Conservation (phyloP, 2,113 vertebrate species). For the Leuciscus idus region DNA sequence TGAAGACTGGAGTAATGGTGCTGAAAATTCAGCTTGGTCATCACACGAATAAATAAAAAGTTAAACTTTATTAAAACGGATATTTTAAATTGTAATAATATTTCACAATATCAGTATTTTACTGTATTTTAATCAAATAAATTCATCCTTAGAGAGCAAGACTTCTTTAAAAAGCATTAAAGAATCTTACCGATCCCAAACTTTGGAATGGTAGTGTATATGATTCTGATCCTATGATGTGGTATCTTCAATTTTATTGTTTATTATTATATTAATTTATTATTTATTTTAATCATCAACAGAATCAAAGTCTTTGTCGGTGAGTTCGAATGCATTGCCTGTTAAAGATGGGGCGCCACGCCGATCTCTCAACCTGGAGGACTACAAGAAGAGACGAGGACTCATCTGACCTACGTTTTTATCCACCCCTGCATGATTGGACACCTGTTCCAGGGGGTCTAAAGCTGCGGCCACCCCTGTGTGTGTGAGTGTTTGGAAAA, state of each 20-base stretch:
- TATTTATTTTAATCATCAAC: slow-evolving; percentile 47
- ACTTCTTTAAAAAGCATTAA: not conserved
- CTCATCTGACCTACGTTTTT: slow-evolving; percentile 89
- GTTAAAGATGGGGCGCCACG: slow-evolving; percentile 97
- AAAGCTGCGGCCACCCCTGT: slow-evolving; percentile 40
- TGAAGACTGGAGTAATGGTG: no score
- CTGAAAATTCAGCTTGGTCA: no score
- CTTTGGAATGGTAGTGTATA: not conserved
- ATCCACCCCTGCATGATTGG: slow-evolving; percentile 81
- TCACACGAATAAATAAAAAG: not conserved
- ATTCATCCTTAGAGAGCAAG: not conserved
- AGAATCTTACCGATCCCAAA: not conserved
- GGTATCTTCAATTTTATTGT: not conserved
- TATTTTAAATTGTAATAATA: not conserved
- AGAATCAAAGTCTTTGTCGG: slow-evolving; percentile 97
- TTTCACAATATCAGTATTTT: not conserved
- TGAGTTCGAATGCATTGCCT: slow-evolving; percentile 93
- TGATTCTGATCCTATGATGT: not conserved
- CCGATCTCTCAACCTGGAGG: slow-evolving; percentile 95
- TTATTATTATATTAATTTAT: not conserved
- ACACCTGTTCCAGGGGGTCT: slow-evolving; percentile 45
- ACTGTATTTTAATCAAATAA: no score
- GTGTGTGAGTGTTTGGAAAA: slow-evolving; percentile 9
- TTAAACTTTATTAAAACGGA: not conserved
- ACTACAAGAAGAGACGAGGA: slow-evolving; percentile 98